Evolutionary conservation across 2,797 vertebrate species (phyloP).

Genomic region (Coluber constrictor): DNA sequence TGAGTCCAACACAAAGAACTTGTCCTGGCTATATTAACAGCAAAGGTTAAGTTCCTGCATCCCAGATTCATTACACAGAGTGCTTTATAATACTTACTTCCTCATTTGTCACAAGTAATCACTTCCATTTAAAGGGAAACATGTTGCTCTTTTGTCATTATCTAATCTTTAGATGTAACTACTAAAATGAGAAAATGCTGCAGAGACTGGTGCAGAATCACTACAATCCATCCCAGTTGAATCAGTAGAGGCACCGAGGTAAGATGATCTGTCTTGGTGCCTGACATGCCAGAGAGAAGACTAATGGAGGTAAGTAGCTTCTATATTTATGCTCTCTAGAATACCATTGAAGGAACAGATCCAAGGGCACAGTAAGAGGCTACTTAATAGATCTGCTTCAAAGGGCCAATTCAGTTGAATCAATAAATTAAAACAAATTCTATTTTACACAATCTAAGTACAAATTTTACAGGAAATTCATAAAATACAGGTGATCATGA

Average conservation of each 20-base stretch:
- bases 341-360: background rate
- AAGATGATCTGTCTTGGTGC: background rate
- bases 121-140: background rate
- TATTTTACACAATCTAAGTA: background rate
- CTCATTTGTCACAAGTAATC: background rate
- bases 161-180: background rate
- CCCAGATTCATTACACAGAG: conserved; percentile 30
- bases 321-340: background rate
- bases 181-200: background rate
- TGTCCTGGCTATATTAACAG: background rate
- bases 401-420: background rate
- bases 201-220: background rate
- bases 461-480: background rate
- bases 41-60: background rate
- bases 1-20: background rate
- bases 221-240: background rate
- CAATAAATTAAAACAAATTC: background rate
- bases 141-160: background rate
- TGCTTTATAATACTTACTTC: background rate
- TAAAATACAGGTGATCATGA: too few species aligned
- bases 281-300: background rate
- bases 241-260: background rate
- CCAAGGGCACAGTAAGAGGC: background rate
- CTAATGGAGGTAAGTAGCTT: background rate
- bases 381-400: background rate